These are phyloP conservation scores for Zophobas morio DNA, from an alignment of 1,140 invertebrate species.

Conservation along the genomic window DNA sequence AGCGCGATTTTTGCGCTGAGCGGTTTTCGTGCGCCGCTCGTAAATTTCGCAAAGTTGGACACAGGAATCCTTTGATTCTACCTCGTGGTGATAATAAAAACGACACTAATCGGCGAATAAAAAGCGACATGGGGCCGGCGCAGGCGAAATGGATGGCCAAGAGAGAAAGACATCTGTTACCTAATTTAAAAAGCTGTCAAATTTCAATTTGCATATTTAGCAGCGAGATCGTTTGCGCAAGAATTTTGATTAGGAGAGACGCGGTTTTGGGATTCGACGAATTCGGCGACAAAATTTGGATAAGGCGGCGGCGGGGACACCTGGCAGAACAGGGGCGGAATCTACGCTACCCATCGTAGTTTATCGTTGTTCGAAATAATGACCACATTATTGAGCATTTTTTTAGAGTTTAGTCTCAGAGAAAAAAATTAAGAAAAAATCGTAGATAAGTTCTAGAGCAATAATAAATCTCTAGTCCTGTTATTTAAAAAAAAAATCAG, in stretches of 20 bases:
- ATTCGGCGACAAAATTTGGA: neutral
- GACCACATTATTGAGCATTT: too few species aligned
- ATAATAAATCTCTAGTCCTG: too few species aligned
- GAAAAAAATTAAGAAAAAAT: too few species aligned
- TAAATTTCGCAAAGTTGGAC: neutral
- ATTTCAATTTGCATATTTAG: conserved; percentile 26
- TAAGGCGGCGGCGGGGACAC: neutral
- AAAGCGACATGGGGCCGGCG: conserved; percentile 6
- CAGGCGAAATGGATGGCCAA: conserved; percentile 1
- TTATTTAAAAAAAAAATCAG: too few species aligned
- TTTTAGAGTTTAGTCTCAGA: too few species aligned
- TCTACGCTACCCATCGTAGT: too few species aligned
- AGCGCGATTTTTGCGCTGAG: neutral
- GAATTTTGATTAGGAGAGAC: conserved; percentile 15
- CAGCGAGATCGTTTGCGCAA: conserved; percentile 19
- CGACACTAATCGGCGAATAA: conserved; percentile 18
- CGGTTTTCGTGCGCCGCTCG: neutral
- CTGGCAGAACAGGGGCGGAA: too few species aligned
- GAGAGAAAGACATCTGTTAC: conserved; percentile 23
- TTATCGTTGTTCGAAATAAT: too few species aligned
- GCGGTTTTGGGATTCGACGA: conserved; percentile 2
- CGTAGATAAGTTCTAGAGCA: too few species aligned
- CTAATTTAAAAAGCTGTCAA: conserved; percentile 17
- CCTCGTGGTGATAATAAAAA: conserved; percentile 6
- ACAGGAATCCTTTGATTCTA: neutral